These are phyloP conservation scores for Corythaeola cristata DNA, from an alignment of 2,113 vertebrate genomes.

Conservation along the genomic window DNA sequence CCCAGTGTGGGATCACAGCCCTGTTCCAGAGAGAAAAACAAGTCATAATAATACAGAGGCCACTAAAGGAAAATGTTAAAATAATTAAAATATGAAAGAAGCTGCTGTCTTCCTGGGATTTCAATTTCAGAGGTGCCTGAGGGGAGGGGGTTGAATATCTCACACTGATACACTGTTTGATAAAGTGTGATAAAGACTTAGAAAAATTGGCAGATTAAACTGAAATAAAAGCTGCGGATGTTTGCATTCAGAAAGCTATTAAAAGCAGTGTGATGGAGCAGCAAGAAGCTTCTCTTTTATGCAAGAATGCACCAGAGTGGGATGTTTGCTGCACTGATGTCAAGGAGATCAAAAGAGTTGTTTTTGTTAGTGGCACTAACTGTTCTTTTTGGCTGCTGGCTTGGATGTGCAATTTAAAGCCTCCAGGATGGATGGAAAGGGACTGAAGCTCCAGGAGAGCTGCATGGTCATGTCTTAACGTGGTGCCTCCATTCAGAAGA, in stretches of 20 bases:
- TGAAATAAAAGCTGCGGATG: conserved; percentile 62
- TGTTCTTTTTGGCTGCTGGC: conserved; percentile 35
- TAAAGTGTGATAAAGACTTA: conserved; percentile 76
- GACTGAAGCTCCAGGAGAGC: background rate
- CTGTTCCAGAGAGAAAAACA: conserved; percentile 59
- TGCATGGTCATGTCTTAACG: accelerated
- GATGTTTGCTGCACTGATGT: conserved; percentile 24
- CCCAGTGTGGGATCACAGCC: conserved; percentile 40
- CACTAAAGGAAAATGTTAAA: conserved; percentile 71
- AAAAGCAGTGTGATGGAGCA: conserved; percentile 53
- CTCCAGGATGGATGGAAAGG: background rate
- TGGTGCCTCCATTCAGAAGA: background rate
- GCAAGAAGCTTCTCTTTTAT: conserved; percentile 39
- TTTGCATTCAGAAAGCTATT: conserved; percentile 57
- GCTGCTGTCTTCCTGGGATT: conserved; percentile 60
- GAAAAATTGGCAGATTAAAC: conserved; percentile 72
- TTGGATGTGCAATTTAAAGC: background rate
- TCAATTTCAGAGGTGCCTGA: conserved; percentile 70
- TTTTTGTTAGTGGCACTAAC: conserved; percentile 16
- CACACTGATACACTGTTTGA: conserved; percentile 75
- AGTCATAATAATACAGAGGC: conserved; percentile 67
- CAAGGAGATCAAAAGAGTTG: conserved; percentile 26
- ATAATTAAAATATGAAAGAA: conserved; percentile 77
- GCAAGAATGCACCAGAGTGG: background rate
- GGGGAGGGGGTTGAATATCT: conserved; percentile 66